Conservation (phyloP, 30 jellyfish, hydroid and myxozoan genomes). For the Hydractinia symbiolongicarpus region DNA sequence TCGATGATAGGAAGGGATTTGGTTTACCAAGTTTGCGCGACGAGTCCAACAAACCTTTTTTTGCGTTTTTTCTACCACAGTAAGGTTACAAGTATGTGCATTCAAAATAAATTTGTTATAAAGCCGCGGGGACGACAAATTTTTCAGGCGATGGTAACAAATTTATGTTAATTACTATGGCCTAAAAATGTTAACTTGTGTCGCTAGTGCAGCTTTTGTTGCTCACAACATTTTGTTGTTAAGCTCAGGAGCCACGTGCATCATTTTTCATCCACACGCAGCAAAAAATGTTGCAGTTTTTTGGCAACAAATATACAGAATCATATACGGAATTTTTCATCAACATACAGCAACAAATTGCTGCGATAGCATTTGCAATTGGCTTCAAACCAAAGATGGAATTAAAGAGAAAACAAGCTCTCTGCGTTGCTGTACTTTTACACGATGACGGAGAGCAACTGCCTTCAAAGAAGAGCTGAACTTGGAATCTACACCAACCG, state of each 20-base stretch:
- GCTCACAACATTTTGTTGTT: no score
- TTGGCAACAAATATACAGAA: neutral
- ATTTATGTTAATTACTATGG: no score
- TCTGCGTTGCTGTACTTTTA: neutral
- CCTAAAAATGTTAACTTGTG: no score
- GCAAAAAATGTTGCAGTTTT: neutral
- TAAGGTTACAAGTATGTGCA: no score
- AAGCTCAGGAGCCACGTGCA: neutral
- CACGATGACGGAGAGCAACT: neutral
- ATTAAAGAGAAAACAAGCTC: conserved; percentile 2
- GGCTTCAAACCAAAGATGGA: neutral
- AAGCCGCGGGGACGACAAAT: no score
- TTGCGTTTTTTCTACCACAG: no score
- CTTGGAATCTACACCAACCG: neutral
- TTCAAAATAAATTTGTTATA: no score
- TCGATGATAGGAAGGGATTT: no score
- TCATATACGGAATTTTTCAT: neutral
- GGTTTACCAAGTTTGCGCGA: no score
- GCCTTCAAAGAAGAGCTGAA: neutral
- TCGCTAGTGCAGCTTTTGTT: no score
- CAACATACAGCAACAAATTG: neutral
- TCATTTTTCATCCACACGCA: neutral
- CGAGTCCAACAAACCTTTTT: no score
- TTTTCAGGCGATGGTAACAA: no score
- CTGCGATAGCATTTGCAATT: conserved; percentile 2